These are phyloP conservation scores for Periplaneta americana DNA, from an alignment of 1,140 invertebrate genomes.

Conservation along the genomic window DNA sequence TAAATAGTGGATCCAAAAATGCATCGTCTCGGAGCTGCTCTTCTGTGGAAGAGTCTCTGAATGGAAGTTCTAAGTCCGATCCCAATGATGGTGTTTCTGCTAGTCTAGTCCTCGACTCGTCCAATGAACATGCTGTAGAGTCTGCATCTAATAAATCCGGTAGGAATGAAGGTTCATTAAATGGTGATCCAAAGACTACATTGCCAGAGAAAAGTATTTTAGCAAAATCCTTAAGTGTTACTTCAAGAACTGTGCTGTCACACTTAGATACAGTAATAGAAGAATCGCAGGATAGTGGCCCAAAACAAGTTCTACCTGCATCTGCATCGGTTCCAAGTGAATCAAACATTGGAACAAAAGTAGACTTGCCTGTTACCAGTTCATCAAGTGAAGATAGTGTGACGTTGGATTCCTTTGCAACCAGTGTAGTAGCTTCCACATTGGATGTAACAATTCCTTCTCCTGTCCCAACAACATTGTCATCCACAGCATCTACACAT, in stretches of 20 bases:
- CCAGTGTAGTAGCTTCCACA: constrained; percentile 2
- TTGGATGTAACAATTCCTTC: constrained; percentile 8
- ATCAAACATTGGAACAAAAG: neutral
- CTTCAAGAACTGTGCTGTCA: neutral
- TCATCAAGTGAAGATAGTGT: constrained; percentile 8
- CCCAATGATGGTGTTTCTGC: neutral
- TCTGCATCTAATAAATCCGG: neutral
- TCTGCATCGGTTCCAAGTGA: neutral
- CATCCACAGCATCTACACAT: neutral
- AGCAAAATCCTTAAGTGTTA: neutral
- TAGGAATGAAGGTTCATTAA: neutral
- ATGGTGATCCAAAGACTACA: neutral
- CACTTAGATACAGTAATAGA: neutral
- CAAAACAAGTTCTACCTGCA: neutral
- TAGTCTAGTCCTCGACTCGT: neutral
- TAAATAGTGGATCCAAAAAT: neutral
- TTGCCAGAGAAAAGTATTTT: neutral
- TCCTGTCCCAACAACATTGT: neutral
- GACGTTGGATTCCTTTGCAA: neutral
- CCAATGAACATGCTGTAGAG: neutral
- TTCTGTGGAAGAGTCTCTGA: constrained; percentile 1
- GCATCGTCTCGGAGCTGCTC: neutral
- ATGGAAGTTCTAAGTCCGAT: neutral
- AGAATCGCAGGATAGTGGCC: neutral
- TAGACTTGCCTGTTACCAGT: neutral